phyloP scores from a whole-genome alignment of 2,797 vertebrate genomes.

The Phyllotis vaccarum region DNA sequence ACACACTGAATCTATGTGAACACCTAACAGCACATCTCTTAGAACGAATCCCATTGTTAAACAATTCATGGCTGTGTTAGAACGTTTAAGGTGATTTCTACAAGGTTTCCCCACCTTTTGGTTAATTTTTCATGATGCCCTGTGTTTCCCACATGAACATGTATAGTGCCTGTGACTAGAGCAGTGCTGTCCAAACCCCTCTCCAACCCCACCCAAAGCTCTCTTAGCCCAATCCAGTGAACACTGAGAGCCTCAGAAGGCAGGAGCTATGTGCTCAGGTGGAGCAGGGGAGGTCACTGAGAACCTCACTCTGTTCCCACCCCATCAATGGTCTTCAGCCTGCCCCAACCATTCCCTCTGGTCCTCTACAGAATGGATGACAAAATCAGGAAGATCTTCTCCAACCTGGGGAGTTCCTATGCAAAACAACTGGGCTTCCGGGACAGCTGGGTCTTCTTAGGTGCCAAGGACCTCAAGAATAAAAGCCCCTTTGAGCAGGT shows the following conservation, averaged over 20 bases:
- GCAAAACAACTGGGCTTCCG: conserved; percentile 87
- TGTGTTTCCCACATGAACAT: background rate
- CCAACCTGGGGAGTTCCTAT: conserved; percentile 90
- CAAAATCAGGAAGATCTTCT: conserved; percentile 87
- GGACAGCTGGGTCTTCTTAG: conserved; percentile 95
- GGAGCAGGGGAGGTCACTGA: fast-evolving
- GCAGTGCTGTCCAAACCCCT: background rate
- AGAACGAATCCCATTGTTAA: background rate
- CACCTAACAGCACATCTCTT: background rate
- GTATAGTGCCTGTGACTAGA: background rate
- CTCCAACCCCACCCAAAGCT: background rate
- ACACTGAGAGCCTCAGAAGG: background rate
- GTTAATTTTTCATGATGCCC: background rate
- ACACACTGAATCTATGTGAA: background rate
- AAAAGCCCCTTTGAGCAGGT: conserved; percentile 94
- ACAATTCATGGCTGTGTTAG: background rate
- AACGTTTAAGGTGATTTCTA: background rate
- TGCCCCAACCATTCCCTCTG: background rate
- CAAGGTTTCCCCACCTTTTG: background rate
- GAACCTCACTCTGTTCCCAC: fast-evolving
- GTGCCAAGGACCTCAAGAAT: conserved; percentile 85
- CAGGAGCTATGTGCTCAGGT: background rate
- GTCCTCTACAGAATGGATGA: conserved; percentile 90
- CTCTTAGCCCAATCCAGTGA: background rate
- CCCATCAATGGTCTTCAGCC: background rate